Evolutionary conservation across 2,113 vertebrate genomes (phyloP), one percentile per base, ranked within the genome.

Genomic region (Gavia stellata): DNA sequence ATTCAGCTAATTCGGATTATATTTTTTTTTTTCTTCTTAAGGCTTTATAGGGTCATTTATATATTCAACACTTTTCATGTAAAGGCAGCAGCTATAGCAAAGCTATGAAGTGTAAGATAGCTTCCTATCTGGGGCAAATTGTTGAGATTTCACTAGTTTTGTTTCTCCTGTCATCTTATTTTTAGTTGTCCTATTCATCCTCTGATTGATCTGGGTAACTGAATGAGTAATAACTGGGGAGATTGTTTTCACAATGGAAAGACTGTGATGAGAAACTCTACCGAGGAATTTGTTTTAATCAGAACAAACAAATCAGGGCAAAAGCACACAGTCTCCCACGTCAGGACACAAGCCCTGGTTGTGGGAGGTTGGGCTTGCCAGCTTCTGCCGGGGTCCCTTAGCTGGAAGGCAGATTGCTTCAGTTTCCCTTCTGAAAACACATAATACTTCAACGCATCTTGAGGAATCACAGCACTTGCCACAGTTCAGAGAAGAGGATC

Each of bases 141-240:
- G 1, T 59, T 88, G 53, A 56, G 17, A 80, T 82, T 90, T 62
- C 66, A 47, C 89, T 89, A 53, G 66, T 42, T 94, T 75, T 82
- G 74, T 8, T 96, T 94, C 78, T 78, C 67, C 42, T 55, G 34
- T 38, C 12, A 2, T 88, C 70, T 85, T 79, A 77, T 92, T 95
- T 96, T 94, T 10, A 91, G 89, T 84, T 74, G 42, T 74, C 88
- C 75, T 93, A 29, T 65, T 95, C 68, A 88, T 74, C 8, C 21
- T 84, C 52, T 45, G 80, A 92, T 0, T 89, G 79, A 95, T 85
- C 56, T 53, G 36, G 55, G 88, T 84, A 74, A 79, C 68, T 44
- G 58, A 70, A 49, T n/a, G 34, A 90, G 58, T 65, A 92, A 84
- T 63, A 87, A 83, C 29, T 38, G 31, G 24, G 29, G 15, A 67